phyloP scores from a whole-genome alignment of 1,140 invertebrate genomes.

The Caerostris darwini region DNA sequence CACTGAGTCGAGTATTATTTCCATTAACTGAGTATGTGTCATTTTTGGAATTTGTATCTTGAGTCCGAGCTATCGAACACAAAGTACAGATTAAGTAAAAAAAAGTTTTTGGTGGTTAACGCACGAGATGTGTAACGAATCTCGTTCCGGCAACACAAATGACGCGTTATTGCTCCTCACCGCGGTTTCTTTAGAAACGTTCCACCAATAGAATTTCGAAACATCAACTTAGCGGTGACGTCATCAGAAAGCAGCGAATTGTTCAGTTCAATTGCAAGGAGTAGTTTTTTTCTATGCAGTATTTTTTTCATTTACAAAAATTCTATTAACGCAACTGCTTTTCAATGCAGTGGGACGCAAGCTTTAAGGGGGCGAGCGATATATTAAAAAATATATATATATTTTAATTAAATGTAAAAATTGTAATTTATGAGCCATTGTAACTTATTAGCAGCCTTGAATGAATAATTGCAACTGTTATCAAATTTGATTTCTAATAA shows the following conservation, averaged over 20 bases:
- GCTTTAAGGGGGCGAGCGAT: no score
- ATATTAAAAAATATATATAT: not conserved
- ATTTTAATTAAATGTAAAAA: not conserved
- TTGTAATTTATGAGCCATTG: no score
- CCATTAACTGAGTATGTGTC: no score
- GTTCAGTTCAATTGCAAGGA: not conserved
- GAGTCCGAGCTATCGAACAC: no score
- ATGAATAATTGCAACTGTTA: no score
- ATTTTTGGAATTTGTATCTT: no score
- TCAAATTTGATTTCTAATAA: no score
- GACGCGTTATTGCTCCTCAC: not conserved
- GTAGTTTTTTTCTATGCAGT: not conserved
- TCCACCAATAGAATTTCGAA: constrained; percentile 59
- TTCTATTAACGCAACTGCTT: not conserved
- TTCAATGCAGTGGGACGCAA: no score
- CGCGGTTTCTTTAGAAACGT: not conserved
- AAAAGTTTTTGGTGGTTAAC: constrained; percentile 29
- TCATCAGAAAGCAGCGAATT: constrained; percentile 1
- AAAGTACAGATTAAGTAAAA: not conserved
- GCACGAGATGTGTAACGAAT: constrained; percentile 54
- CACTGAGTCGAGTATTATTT: no score
- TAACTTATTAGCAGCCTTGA: no score
- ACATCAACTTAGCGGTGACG: constrained; percentile 18
- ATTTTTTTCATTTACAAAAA: not conserved
- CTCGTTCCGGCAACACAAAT: constrained; percentile 66